Conservation (phyloP, 1,140 invertebrate genomes). For the Aphaenogaster floridana region DNA sequence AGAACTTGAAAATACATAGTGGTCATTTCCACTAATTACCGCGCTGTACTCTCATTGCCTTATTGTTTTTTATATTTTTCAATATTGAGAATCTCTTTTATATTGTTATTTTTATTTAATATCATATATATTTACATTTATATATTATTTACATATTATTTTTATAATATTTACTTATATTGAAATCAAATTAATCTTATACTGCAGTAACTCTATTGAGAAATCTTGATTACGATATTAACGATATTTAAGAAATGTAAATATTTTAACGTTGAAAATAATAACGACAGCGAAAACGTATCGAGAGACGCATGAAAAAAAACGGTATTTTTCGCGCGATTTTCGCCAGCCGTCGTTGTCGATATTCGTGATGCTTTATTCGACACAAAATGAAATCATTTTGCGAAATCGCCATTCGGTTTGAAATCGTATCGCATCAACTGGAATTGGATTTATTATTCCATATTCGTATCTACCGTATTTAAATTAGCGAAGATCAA, state of each 20-base stretch:
- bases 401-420: conserved; percentile 46
- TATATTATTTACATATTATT: too few species aligned
- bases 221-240: not conserved
- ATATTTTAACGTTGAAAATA: not conserved
- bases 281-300: not conserved
- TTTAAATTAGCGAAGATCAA: conserved; percentile 52
- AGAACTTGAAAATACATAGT: too few species aligned
- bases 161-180: not conserved
- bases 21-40: too few species aligned
- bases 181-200: not conserved
- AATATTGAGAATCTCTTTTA: too few species aligned
- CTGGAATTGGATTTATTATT: conserved; percentile 56
- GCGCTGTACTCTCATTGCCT: too few species aligned
- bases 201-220: not conserved
- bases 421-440: conserved; percentile 52
- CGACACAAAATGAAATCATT: conserved; percentile 49
- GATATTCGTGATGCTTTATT: conserved; percentile 53
- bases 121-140: too few species aligned
- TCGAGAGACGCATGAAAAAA: not conserved
- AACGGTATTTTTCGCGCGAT: conserved; percentile 26
- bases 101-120: too few species aligned
- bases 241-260: not conserved
- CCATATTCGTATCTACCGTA: conserved; percentile 50
- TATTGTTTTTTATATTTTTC: too few species aligned
- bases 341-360: conserved; percentile 9